Percentiles rank a stretch among this genome's conserved stretches.
Evolutionary conservation across 2,888 invertebrate species (phyloP).

Genomic region (Phytoseiulus persimilis): DNA sequence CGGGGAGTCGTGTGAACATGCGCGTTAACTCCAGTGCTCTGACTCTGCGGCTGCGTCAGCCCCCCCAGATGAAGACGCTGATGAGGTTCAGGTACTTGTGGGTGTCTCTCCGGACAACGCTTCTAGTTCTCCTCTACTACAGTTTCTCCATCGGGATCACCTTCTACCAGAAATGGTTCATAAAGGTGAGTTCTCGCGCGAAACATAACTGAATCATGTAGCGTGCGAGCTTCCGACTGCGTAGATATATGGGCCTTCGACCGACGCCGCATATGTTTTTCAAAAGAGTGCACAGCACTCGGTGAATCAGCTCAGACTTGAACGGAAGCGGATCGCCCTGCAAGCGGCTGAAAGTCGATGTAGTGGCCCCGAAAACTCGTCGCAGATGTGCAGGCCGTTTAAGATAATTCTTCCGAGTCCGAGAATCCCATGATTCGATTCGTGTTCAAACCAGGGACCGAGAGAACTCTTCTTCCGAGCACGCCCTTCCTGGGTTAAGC

Average conservation of each 20-base stretch:
- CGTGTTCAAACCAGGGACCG: no score
- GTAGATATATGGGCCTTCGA: no score
- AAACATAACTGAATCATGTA: neutral
- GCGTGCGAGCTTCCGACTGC: neutral
- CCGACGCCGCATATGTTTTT: neutral
- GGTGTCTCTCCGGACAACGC: conserved; percentile 48
- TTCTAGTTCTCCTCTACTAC: conserved; percentile 72
- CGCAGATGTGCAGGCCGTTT: no score
- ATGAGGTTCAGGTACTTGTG: conserved; percentile 28
- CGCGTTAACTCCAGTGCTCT: conserved; percentile 8
- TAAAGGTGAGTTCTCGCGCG: conserved; percentile 59
- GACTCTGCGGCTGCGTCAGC: conserved; percentile 27
- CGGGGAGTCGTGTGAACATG: neutral
- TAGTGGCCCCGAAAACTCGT: no score
- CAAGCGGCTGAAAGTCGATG: no score
- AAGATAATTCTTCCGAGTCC: no score
- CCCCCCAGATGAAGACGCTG: neutral
- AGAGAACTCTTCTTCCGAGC: no score
- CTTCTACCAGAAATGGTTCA: conserved; percentile 89
- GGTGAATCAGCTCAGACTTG: no score
- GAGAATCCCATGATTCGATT: no score
- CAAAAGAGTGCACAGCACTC: no score
- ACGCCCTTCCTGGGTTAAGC: no score
- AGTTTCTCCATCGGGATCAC: conserved; percentile 86
- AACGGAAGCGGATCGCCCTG: no score